These are phyloP conservation scores for Argya squamiceps DNA, from an alignment of 2,797 vertebrate genomes.

Conservation along the genomic window DNA sequence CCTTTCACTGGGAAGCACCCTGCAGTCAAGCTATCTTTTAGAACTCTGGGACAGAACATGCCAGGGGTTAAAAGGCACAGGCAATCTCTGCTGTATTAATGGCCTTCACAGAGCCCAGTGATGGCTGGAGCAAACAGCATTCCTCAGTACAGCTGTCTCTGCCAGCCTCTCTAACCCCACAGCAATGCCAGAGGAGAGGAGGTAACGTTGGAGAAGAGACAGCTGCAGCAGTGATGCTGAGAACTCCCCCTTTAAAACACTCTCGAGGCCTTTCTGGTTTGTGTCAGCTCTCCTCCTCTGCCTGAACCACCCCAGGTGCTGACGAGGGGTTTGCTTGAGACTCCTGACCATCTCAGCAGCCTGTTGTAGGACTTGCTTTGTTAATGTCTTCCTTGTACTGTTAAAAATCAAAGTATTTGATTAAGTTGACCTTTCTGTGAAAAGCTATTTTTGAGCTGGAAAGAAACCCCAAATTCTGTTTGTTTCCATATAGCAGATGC, in stretches of 20 bases:
- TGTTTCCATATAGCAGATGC: not conserved
- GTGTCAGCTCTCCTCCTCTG: not conserved
- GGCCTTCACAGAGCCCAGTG: not conserved
- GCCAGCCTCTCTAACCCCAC: not conserved
- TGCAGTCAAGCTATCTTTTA: not conserved
- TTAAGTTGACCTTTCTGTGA: not conserved
- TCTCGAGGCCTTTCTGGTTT: not conserved
- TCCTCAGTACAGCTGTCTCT: not conserved
- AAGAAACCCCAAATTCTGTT: not conserved
- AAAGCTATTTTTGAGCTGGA: not conserved
- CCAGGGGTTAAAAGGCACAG: not conserved
- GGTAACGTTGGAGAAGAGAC: not conserved
- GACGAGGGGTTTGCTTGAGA: rapidly evolving
- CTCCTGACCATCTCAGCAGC: not conserved
- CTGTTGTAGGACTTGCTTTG: not conserved
- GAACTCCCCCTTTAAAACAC: not conserved
- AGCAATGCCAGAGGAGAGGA: not conserved
- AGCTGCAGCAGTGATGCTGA: not conserved
- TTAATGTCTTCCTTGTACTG: not conserved
- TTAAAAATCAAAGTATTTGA: not conserved
- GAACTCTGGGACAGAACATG: not conserved
- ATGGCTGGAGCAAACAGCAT: not conserved
- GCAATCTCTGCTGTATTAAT: not conserved
- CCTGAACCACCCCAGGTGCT: not conserved
- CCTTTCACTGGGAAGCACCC: not conserved